Evolutionary conservation across 2,797 vertebrate species (phyloP), one percentile per base, ranked within the genome.

Genomic region (Acanthornis magna): DNA sequence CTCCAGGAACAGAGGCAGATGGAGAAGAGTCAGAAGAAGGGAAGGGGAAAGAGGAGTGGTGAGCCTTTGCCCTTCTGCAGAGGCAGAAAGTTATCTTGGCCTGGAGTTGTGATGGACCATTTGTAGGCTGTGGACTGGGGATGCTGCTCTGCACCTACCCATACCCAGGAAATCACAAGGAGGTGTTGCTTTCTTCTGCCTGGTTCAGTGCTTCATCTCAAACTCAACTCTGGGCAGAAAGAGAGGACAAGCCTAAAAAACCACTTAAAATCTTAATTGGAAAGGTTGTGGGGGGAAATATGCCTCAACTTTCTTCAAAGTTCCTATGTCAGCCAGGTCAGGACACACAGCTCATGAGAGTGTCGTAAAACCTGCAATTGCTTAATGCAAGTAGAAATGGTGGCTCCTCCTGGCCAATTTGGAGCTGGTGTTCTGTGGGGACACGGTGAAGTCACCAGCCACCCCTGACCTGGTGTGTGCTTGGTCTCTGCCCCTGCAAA

Each of bases 21-120:
- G 92, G 61, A 94, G 89, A 94, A 77, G 38, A 68, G 67, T 95
- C 88, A 89, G 86, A 61, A 77, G 90, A 92, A 96, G 88, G 91
- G 74, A 94, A 80, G 9, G 23, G 4, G 10, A 20, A 65, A 70
- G 22, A 63, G 47, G 38, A 34, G 36, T 48, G 51, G 23, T 27
- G 58, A 74, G 55, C 8, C 11, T 21, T 61, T 58, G 43, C 21
- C 10, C 16, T 63, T 45, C 40, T 85, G 47, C 38, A 72, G 54
- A 22, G 40, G 53, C 29, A 45, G 45, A 32, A 48, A 32, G 25
- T 36, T 43, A 17, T 43, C 66, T 71, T 61, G 36, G 42, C 16
- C 50, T 3, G 9, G 32, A 53, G 34, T 20, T 80, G 36, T 40
- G 71, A 45, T 22, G 26, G 67, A 9, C 53, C 26, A 21, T 54